phyloP scores from a whole-genome alignment of 2,797 vertebrate species.

The Euthynnus affinis region DNA sequence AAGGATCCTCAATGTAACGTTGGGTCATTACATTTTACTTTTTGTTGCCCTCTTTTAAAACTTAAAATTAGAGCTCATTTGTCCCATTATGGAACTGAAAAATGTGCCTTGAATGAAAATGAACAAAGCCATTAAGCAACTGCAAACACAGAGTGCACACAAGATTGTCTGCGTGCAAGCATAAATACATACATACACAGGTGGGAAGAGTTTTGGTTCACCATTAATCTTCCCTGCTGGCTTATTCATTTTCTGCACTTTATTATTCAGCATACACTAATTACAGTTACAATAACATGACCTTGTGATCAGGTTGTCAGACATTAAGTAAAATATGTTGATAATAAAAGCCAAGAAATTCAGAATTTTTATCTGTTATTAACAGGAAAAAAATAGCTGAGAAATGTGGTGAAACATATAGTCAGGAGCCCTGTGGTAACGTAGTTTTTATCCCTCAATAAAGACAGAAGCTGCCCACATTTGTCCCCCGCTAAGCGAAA shows the following conservation, averaged over 20 bases:
- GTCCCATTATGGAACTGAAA: constrained; percentile 37
- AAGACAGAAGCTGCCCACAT: constrained; percentile 49
- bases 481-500: constrained; percentile 52
- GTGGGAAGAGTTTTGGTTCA: not conserved
- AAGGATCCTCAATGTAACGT: constrained; percentile 53
- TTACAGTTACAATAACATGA: no score
- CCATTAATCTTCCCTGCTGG: not conserved
- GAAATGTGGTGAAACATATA: constrained; percentile 46
- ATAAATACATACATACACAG: not conserved
- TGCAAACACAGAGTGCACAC: constrained; percentile 9
- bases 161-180: not conserved
- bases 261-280: not conserved
- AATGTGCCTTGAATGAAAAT: constrained; percentile 48
- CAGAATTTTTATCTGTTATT: constrained; percentile 46
- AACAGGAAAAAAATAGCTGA: constrained; percentile 21
- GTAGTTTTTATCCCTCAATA: constrained; percentile 60
- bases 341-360: constrained; percentile 43
- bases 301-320: constrained; percentile 13
- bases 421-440: constrained; percentile 57
- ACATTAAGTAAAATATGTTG: constrained; percentile 24
- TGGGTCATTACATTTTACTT: constrained; percentile 54
- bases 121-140: constrained; percentile 36
- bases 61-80: constrained; percentile 55
- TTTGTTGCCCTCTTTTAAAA: constrained; percentile 46
- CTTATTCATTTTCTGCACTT: not conserved